These are phyloP conservation scores for Melolontha melolontha DNA, from an alignment of 2,888 invertebrate genomes.

Conservation along the genomic window DNA sequence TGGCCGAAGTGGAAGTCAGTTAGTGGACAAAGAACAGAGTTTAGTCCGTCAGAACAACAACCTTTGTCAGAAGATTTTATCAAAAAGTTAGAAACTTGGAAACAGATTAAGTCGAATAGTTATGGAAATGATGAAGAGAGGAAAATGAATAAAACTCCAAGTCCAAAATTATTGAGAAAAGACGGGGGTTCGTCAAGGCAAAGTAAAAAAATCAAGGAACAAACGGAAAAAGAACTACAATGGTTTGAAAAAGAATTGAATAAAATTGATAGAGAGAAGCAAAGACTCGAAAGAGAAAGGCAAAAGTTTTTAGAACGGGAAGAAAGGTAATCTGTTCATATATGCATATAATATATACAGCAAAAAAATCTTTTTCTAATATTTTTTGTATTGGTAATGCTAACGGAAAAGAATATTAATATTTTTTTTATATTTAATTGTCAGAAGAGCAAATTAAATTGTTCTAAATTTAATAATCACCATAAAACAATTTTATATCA, in stretches of 20 bases:
- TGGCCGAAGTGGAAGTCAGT: constrained; percentile 73
- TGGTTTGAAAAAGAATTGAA: constrained; percentile 72
- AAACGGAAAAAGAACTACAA: constrained; percentile 68
- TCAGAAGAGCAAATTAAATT: no score
- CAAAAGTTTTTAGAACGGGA: constrained; percentile 76
- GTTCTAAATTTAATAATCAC: no score
- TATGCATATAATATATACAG: constrained; percentile 1
- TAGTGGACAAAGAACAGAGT: constrained; percentile 56
- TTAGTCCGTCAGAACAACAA: constrained; percentile 69
- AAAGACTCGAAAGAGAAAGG: constrained; percentile 71
- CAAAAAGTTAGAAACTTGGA: constrained; percentile 89
- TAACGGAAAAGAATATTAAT: no score
- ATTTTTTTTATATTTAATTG: no score
- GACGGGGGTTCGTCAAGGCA: constrained; percentile 57
- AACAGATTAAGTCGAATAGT: constrained; percentile 75
- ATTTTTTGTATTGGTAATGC: no score
- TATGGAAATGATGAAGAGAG: constrained; percentile 48
- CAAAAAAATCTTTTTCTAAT: no score
- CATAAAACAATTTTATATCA: no score
- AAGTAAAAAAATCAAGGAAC: constrained; percentile 60
- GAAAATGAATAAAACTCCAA: constrained; percentile 56
- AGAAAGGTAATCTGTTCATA: constrained; percentile 65
- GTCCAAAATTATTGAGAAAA: constrained; percentile 61
- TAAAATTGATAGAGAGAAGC: constrained; percentile 73
- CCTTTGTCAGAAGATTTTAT: constrained; percentile 86